Evolutionary conservation across 2,888 invertebrate species (phyloP), one percentile per base, ranked within the genome.

Genomic region (Linyphia triangularis): DNA sequence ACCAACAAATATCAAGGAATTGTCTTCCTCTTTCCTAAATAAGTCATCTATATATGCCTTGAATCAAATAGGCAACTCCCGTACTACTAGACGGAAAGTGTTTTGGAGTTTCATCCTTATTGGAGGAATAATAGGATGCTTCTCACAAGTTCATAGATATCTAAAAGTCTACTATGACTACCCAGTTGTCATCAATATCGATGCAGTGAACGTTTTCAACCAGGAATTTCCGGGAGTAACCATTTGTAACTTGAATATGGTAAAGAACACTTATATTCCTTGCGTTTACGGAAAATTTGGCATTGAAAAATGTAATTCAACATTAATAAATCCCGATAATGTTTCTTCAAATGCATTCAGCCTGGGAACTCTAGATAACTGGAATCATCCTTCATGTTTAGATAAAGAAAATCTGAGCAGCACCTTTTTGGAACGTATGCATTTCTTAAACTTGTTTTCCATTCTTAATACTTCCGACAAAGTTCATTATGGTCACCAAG

Each of bases 151-250:
- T 26, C 67, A 67, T 51, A 59, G 78, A 3, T 85, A 67, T 26
- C 43, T 85, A 10, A 24, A 22, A 1, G 59, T 65, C 0, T 85
- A 85, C 37, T 75, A 77, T 19, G 10, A 37, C 4, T 85, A 85
- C n/a, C 85, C 85, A 0, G 85, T 85, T 3, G 65, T 85, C 10
- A 63, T 51, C 1, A 78, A 77, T 9, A 43, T 78, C 16, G 78
- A 85, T 28, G 37, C 67, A 3, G n/a, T 28, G 0, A 70, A 59
- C 9, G 26, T 19, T 2, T 59, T 78, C 22, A 70, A 51, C 19
- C 28, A 57, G 16, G 40, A 61, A 10, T 85, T 85, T 63, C 78
- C 85, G 2, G 78, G 69, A 2, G 85, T 85, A 9, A 85, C 85
- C 10, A 30, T 85, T 3, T 85, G 85, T 30, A 85, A 85, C 30